A percentile compares a stretch with the other conserved stretches of the same genome.
Conservation (phyloP, 2,113 vertebrate species). For the Cygnus buccinator region DNA sequence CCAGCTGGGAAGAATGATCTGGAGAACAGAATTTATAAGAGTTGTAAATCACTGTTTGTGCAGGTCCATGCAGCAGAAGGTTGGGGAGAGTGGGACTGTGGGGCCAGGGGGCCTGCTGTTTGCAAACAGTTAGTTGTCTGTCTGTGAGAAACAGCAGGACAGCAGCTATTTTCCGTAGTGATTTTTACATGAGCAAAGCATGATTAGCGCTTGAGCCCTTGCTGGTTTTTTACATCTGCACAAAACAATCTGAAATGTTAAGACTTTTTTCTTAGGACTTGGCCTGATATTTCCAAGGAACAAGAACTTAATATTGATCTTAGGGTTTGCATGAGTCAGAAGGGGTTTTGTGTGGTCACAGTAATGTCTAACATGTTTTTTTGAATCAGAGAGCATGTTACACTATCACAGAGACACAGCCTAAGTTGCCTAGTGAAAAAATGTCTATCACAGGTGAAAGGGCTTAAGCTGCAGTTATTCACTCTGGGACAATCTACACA, state of each 20-base stretch:
- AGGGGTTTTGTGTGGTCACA: background rate
- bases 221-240: background rate
- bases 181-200: background rate
- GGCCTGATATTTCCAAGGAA: background rate
- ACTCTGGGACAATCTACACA: background rate
- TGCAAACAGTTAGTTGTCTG: background rate
- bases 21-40: background rate
- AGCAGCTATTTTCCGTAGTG: background rate
- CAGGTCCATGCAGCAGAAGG: background rate
- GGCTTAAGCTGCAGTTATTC: background rate
- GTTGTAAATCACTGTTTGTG: background rate
- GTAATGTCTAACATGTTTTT: background rate
- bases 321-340: background rate
- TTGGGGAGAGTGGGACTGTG: background rate
- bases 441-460: background rate
- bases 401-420: background rate
- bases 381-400: background rate
- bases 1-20: background rate
- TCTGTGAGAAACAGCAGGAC: background rate
- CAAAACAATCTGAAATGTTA: background rate
- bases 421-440: background rate
- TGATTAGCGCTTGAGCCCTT: background rate
- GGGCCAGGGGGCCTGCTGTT: background rate
- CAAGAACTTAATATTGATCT: background rate
- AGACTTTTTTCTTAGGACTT: background rate